A percentile compares a stretch with the other conserved stretches of the same genome.
Conservation (phyloP, 2,888 invertebrate species). For the Hyles lineata region DNA sequence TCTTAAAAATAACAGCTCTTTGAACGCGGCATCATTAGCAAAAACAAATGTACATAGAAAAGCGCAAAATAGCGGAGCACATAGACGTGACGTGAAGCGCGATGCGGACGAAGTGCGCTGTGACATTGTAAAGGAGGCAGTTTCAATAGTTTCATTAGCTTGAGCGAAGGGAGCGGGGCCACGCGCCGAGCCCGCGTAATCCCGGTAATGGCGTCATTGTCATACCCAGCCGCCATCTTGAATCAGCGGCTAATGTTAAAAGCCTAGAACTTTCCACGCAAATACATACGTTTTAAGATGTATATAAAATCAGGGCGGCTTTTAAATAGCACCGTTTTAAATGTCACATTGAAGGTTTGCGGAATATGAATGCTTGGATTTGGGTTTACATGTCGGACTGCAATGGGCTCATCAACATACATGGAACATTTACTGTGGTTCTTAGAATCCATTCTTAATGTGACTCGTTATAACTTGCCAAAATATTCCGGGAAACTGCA, state of each 20-base stretch:
- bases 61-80: slow-evolving; percentile 29
- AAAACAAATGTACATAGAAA: slow-evolving; percentile 27
- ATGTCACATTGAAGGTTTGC: slow-evolving; percentile 4
- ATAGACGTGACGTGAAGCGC: slow-evolving; percentile 32
- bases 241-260: slow-evolving; percentile 26
- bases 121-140: slow-evolving; percentile 35
- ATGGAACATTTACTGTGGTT: neutral
- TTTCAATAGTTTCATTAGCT: slow-evolving; percentile 45
- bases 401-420: neutral
- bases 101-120: slow-evolving; percentile 35
- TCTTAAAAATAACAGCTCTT: neutral
- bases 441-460: neutral
- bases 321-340: slow-evolving; percentile 12
- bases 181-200: slow-evolving; percentile 41
- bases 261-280: slow-evolving; percentile 22
- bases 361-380: neutral
- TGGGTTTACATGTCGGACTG: neutral
- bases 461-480: neutral
- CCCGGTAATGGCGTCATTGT: slow-evolving; percentile 54
- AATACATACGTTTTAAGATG: slow-evolving; percentile 30
- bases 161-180: slow-evolving; percentile 29
- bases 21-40: slow-evolving; percentile 24
- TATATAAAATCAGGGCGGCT: slow-evolving; percentile 18
- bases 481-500: neutral
- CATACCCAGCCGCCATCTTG: slow-evolving; percentile 50